phyloP scores from a whole-genome alignment of 2,888 invertebrate species.

The Pyrochroa serraticornis region DNA sequence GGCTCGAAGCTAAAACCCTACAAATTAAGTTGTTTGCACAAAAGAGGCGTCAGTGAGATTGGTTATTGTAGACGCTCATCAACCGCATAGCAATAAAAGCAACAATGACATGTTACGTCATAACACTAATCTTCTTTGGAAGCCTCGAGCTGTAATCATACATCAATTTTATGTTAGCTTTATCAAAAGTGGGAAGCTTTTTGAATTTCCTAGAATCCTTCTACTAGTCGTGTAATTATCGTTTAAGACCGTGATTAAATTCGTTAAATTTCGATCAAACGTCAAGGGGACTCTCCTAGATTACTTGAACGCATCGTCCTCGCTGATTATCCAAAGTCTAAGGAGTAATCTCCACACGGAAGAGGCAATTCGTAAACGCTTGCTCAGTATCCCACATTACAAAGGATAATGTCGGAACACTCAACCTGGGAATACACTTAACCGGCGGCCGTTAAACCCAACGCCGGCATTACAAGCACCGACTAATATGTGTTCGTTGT shows the following conservation, averaged over 20 bases:
- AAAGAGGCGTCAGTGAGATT: neutral
- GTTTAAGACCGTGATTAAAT: neutral
- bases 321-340: constrained; percentile 17
- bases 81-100: no score
- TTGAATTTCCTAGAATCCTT: no score
- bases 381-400: constrained; percentile 38
- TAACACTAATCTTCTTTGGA: no score
- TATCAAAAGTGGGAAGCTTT: neutral
- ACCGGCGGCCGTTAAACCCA: constrained; percentile 37
- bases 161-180: neutral
- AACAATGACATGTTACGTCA: no score
- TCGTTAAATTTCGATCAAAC: neutral
- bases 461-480: neutral
- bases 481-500: constrained; percentile 29
- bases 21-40: neutral
- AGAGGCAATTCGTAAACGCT: constrained; percentile 32
- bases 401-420: constrained; percentile 41
- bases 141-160: no score
- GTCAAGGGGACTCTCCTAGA: neutral
- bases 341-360: constrained; percentile 24
- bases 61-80: no score
- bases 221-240: neutral
- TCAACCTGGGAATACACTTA: constrained; percentile 39
- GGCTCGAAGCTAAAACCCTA: neutral
- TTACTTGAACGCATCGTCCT: neutral